These are phyloP conservation scores for Amblyornis subalaris DNA, from an alignment of 2,113 vertebrate species.

Conservation along the genomic window DNA sequence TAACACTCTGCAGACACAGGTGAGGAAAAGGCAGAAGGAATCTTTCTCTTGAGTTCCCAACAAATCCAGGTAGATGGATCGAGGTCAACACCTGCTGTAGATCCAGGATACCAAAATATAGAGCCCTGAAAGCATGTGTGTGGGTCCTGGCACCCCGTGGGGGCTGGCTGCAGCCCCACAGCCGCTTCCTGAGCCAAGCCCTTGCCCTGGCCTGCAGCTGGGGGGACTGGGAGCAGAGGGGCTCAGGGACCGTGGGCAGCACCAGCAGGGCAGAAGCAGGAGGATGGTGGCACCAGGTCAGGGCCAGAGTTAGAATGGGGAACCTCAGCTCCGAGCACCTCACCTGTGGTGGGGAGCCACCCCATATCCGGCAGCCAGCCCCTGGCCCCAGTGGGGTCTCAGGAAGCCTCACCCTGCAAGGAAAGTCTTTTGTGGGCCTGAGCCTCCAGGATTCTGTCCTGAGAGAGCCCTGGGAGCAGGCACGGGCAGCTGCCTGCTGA, in stretches of 20 bases:
- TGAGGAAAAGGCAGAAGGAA: background rate
- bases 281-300: background rate
- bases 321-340: accelerated
- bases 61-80: background rate
- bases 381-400: too few species aligned
- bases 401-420: accelerated
- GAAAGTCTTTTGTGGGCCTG: background rate
- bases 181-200: background rate
- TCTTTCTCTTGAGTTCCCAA: background rate
- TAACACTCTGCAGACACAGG: background rate
- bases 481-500: background rate
- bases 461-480: background rate
- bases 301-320: background rate
- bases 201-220: background rate
- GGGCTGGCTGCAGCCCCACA: background rate
- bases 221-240: background rate
- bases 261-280: background rate
- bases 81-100: background rate
- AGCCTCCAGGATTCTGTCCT: background rate
- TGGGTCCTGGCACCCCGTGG: accelerated
- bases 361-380: accelerated
- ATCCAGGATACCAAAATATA: background rate
- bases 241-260: accelerated
- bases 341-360: background rate
- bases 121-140: background rate